Percentiles rank a stretch among this genome's conserved stretches.
Conservation (phyloP, 2,888 invertebrate genomes). For the Rosalia funebris region DNA sequence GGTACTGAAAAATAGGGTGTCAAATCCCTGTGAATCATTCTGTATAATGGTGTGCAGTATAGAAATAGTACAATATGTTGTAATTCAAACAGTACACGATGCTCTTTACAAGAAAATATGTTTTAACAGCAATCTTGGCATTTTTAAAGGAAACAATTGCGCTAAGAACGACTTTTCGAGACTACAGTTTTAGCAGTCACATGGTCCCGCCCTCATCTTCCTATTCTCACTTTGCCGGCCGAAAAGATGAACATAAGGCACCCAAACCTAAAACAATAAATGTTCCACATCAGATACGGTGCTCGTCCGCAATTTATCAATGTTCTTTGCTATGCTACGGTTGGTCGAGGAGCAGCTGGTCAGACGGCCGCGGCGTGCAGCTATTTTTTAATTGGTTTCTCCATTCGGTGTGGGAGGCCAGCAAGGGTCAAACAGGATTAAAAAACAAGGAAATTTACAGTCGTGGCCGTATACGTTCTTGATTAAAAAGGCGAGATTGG, state of each 20-base stretch:
- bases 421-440: constrained; percentile 29
- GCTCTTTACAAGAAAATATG: too few species aligned
- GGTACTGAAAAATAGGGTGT: too few species aligned
- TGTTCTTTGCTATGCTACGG: constrained; percentile 55
- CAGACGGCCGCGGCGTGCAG: constrained; percentile 58
- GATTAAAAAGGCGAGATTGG: constrained; percentile 18
- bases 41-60: too few species aligned
- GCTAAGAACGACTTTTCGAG: too few species aligned
- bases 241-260: constrained; percentile 32
- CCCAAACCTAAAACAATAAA: constrained; percentile 42
- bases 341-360: constrained; percentile 57
- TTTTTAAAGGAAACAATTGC: too few species aligned
- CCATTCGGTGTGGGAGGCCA: constrained; percentile 52
- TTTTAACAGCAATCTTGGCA: too few species aligned
- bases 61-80: too few species aligned
- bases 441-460: constrained; percentile 31
- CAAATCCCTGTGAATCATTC: too few species aligned
- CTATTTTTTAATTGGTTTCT: constrained; percentile 63
- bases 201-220: constrained; percentile 21
- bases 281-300: constrained; percentile 50
- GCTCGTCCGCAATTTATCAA: constrained; percentile 57
- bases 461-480: constrained; percentile 27
- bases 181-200: too few species aligned
- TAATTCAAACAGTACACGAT: too few species aligned
- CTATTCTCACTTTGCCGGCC: constrained; percentile 30